A percentile compares a stretch with the other conserved stretches of the same genome.
These are phyloP conservation scores for Sarcophaga peregrina DNA, from an alignment of 1,140 invertebrate species.

Conservation along the genomic window DNA sequence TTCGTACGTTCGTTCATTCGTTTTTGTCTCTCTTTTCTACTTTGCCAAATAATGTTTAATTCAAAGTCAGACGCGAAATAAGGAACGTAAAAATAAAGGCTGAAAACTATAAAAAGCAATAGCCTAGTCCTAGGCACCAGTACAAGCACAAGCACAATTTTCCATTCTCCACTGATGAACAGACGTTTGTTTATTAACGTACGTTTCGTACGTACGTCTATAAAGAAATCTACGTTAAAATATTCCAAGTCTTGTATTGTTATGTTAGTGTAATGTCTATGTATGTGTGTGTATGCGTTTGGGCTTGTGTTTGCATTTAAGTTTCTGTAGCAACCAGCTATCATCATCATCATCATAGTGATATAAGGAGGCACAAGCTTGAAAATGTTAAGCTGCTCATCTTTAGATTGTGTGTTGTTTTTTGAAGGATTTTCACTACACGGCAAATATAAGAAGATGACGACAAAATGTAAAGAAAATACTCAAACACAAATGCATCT, in stretches of 20 bases:
- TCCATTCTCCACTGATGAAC: background rate
- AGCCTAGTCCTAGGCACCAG: no score
- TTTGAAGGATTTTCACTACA: background rate
- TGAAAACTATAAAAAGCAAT: background rate
- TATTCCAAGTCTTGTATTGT: background rate
- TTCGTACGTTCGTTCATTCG: no score
- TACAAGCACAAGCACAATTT: background rate
- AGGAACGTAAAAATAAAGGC: background rate
- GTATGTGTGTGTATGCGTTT: background rate
- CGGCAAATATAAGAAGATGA: slow-evolving; percentile 10
- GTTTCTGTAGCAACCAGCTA: background rate
- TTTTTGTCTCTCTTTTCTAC: no score
- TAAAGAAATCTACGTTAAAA: background rate
- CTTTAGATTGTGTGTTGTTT: background rate
- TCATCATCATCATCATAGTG: no score
- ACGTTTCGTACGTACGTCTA: background rate
- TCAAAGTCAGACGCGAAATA: slow-evolving; percentile 8
- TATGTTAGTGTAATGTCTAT: background rate
- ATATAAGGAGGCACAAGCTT: background rate
- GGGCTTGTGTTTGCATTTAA: background rate
- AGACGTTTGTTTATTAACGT: background rate
- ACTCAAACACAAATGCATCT: background rate
- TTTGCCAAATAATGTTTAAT: background rate
- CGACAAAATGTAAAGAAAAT: background rate
- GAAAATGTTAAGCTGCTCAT: slow-evolving; percentile 26